These are phyloP conservation scores for Euwallacea fornicatus DNA, from an alignment of 1,140 invertebrate species.

Conservation along the genomic window DNA sequence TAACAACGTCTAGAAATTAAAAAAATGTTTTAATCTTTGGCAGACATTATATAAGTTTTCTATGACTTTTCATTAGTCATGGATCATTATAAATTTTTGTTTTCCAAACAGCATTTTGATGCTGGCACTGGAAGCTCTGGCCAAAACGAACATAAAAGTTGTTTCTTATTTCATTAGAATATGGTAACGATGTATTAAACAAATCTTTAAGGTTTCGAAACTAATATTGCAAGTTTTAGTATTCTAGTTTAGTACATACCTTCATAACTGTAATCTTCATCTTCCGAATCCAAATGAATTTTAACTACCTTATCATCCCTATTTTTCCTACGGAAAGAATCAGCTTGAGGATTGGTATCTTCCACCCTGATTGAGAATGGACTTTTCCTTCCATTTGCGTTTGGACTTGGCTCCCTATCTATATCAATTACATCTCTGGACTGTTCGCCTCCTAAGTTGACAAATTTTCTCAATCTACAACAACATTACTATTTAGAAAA, in stretches of 20 bases:
- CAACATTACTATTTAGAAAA: neutral
- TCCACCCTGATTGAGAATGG: constrained; percentile 42
- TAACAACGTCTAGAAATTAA: constrained; percentile 59
- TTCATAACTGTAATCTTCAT: constrained; percentile 70
- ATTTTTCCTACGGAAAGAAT: constrained; percentile 45
- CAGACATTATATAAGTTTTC: too few relatives aligned
- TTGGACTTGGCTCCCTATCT: constrained; percentile 36
- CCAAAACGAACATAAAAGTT: too few relatives aligned
- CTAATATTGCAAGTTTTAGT: too few relatives aligned
- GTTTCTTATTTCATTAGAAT: too few relatives aligned
- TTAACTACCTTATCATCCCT: constrained; percentile 45
- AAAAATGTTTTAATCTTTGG: too few relatives aligned
- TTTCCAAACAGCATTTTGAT: too few relatives aligned
- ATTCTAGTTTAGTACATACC: constrained; percentile 10
- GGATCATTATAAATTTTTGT: too few relatives aligned
- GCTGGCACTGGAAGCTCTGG: too few relatives aligned
- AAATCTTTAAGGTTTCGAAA: too few relatives aligned
- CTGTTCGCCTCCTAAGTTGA: constrained; percentile 57
- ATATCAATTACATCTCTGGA: constrained; percentile 24
- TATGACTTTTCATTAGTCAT: too few relatives aligned
- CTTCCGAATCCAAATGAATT: constrained; percentile 58
- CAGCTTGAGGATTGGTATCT: constrained; percentile 49
- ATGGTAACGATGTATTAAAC: too few relatives aligned
- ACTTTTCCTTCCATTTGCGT: constrained; percentile 50
- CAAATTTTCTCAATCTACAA: constrained; percentile 61